Evolutionary conservation across 2,888 invertebrate genomes (phyloP).

Genomic region (Sarcophaga variegata): DNA sequence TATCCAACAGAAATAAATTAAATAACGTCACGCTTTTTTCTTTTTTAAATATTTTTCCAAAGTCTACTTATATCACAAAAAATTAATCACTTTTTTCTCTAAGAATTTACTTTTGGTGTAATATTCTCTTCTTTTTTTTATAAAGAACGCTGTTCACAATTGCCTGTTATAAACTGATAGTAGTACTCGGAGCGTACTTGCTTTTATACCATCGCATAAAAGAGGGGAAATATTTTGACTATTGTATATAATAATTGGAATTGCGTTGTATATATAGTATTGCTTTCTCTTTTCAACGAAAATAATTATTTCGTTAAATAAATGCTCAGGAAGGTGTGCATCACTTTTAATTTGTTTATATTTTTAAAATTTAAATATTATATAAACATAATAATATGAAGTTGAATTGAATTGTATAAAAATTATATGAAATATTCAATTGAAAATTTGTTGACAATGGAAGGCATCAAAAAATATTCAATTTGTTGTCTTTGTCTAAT

Average conservation of each 20-base stretch:
- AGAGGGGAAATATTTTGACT: slow-evolving; percentile 45
- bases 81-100: slow-evolving; percentile 61
- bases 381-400: slow-evolving; percentile 22
- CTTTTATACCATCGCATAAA: slow-evolving; percentile 67
- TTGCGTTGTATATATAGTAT: slow-evolving; percentile 31
- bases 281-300: slow-evolving; percentile 55
- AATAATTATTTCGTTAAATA: slow-evolving; percentile 13
- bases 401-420: not conserved
- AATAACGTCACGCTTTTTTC: slow-evolving; percentile 51
- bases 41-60: slow-evolving; percentile 60
- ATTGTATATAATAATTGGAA: slow-evolving; percentile 64
- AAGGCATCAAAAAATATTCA: not conserved
- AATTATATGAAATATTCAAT: slow-evolving; percentile 15
- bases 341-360: not conserved
- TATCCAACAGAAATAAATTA: slow-evolving; percentile 51
- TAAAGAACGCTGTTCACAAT: slow-evolving; percentile 67
- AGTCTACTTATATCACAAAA: slow-evolving; percentile 67
- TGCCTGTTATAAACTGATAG: slow-evolving; percentile 63
- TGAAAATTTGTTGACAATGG: not conserved
- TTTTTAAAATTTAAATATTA: not conserved
- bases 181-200: not conserved
- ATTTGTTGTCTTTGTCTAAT: slow-evolving; percentile 62
- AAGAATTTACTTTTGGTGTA: slow-evolving; percentile 58
- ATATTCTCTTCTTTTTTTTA: slow-evolving; percentile 19
- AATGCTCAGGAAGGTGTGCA: not conserved